Conservation (phyloP, 2,113 vertebrate species). For the Rhinichthys klamathensis region DNA sequence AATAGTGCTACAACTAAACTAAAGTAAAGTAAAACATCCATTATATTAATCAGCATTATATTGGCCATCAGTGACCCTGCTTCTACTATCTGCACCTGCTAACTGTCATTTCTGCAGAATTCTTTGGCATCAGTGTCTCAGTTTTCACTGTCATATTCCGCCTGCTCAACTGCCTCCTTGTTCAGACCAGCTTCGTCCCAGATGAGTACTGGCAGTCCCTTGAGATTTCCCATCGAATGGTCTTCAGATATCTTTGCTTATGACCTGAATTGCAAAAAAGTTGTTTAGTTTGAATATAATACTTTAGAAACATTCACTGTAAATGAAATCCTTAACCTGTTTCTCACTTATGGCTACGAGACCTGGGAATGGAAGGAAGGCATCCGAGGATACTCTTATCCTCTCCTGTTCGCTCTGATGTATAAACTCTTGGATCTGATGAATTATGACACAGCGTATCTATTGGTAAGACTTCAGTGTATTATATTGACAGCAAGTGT, state of each 20-base stretch:
- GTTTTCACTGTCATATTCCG: slow-evolving; percentile 77
- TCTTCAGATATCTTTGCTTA: slow-evolving; percentile 91
- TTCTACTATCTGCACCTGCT: background rate
- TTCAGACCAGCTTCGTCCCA: slow-evolving; percentile 94
- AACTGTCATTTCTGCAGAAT: slow-evolving; percentile 67
- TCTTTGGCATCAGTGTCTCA: slow-evolving; percentile 69
- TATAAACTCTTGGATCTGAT: slow-evolving; percentile 85
- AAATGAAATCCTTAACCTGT: slow-evolving; percentile 61
- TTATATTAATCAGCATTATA: background rate
- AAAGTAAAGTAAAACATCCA: background rate
- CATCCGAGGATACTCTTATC: slow-evolving; percentile 87
- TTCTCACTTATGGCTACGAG: slow-evolving; percentile 85
- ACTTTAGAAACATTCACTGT: background rate
- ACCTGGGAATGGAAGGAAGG: slow-evolving; percentile 94
- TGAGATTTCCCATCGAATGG: slow-evolving; percentile 92
- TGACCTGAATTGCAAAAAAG: background rate
- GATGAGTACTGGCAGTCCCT: slow-evolving; percentile 98
- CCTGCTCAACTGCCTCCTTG: slow-evolving; percentile 86
- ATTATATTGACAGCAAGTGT: background rate
- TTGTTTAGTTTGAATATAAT: background rate
- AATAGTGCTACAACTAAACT: background rate
- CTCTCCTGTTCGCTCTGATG: slow-evolving; percentile 86
- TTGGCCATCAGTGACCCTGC: background rate
- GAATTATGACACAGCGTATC: slow-evolving; percentile 78
- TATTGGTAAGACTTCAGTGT: slow-evolving; percentile 79